phyloP scores from a whole-genome alignment of 2,797 vertebrate species.

The Semotilus atromaculatus region DNA sequence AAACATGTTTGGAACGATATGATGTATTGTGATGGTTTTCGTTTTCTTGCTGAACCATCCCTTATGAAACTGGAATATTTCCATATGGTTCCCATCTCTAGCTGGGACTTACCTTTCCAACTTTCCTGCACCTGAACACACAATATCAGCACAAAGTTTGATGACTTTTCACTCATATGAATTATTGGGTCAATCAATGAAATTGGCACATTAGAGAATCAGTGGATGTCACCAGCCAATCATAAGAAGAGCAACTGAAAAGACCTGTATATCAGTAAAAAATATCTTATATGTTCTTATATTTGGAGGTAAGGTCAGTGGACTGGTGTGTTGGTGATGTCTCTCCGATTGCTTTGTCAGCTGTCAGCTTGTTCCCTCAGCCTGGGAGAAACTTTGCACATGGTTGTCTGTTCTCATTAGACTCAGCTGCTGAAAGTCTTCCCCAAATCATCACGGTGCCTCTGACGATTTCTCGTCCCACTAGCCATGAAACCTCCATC shows the following conservation, averaged over 20 bases:
- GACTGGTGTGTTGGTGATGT: conserved; percentile 26
- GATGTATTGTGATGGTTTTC: neutral
- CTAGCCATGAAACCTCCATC: conserved; percentile 1
- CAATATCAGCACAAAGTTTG: neutral
- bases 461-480: neutral
- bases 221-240: neutral
- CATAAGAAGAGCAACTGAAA: neutral
- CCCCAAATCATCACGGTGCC: conserved; percentile 3
- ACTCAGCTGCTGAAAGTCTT: conserved; percentile 32
- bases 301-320: conserved; percentile 13
- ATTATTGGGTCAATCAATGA: neutral
- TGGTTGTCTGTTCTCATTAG: conserved; percentile 38
- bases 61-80: neutral
- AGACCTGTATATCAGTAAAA: neutral
- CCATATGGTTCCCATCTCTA: neutral
- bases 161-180: neutral
- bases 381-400: conserved; percentile 40
- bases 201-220: neutral
- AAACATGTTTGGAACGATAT: neutral
- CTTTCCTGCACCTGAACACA: neutral
- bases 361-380: conserved; percentile 29
- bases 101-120: neutral
- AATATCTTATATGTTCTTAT: neutral
- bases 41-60: neutral
- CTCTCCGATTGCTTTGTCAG: conserved; percentile 22